phyloP scores from a whole-genome alignment of 2,888 invertebrate species.

The Drosophila atroscutellata region DNA sequence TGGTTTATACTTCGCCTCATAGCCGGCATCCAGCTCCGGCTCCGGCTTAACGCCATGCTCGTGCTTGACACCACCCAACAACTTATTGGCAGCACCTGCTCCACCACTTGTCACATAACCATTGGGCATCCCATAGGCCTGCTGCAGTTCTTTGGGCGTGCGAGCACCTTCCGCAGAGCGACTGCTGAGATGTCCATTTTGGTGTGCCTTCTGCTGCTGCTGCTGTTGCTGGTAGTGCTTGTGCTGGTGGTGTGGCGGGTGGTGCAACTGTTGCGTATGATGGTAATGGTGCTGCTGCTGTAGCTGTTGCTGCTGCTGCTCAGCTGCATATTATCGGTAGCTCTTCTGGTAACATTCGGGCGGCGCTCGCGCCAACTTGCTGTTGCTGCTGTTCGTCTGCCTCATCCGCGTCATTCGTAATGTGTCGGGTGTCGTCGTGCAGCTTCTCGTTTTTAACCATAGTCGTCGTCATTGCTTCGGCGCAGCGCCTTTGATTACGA shows the following conservation, averaged over 20 bases:
- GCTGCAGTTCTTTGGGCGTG: conserved; percentile 70
- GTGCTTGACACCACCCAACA: conserved; percentile 72
- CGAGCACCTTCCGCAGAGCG: conserved; percentile 67
- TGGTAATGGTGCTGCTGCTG: conserved; percentile 56
- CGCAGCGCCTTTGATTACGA: background rate
- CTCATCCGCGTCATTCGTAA: too few species aligned
- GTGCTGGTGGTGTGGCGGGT: conserved; percentile 48
- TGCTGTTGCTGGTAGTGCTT: conserved; percentile 42
- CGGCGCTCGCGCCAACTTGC: too few species aligned
- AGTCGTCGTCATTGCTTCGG: background rate
- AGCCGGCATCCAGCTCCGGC: conserved; percentile 66
- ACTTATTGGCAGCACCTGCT: conserved; percentile 4
- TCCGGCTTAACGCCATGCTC: conserved; percentile 82
- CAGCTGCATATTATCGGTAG: conserved; percentile 66
- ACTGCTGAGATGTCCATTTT: conserved; percentile 75
- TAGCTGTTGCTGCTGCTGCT: conserved; percentile 55
- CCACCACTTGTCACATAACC: conserved; percentile 44
- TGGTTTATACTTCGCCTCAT: conserved; percentile 77
- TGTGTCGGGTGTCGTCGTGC: too few species aligned
- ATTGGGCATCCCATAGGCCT: conserved; percentile 47
- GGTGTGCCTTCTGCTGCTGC: conserved; percentile 55
- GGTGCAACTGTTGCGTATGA: conserved; percentile 52
- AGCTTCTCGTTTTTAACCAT: too few species aligned
- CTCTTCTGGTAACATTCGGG: conserved; percentile 79
- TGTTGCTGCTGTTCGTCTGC: conserved; percentile 61